phyloP scores from a whole-genome alignment of 2,888 invertebrate species.

The Molanna angustata region DNA sequence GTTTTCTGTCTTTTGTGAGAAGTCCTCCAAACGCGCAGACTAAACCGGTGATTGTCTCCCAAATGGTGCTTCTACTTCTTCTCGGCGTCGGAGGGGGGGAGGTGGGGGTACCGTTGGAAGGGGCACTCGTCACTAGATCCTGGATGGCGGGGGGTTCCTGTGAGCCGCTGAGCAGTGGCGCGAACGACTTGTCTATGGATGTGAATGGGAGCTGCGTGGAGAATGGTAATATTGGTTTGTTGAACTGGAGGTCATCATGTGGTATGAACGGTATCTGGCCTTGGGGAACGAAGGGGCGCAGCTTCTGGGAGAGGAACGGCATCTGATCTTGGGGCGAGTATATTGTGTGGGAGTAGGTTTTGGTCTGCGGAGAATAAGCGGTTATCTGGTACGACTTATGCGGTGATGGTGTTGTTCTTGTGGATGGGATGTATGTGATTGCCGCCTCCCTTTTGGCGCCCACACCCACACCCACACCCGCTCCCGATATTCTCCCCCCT shows the following conservation, averaged over 20 bases:
- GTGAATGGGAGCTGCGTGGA: conserved; percentile 5
- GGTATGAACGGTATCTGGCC: neutral
- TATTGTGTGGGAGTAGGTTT: neutral
- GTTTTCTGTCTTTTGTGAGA: conserved; percentile 41
- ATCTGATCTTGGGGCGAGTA: neutral
- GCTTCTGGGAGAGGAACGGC: neutral
- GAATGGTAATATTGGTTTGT: no score
- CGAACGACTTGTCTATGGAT: neutral
- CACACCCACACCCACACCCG: no score
- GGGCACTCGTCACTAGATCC: neutral
- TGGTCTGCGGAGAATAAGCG: neutral
- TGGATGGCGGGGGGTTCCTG: neutral
- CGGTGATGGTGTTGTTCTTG: conserved; percentile 1
- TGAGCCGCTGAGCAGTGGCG: neutral
- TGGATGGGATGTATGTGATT: conserved; percentile 12
- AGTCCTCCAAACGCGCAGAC: conserved; percentile 47
- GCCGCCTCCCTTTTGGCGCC: neutral
- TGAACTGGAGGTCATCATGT: no score
- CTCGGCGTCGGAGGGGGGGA: conserved; percentile 29
- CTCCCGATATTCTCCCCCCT: no score
- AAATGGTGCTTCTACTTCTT: conserved; percentile 39
- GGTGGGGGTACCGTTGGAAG: conserved; percentile 11
- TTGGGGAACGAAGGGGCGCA: neutral
- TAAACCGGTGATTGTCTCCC: conserved; percentile 47
- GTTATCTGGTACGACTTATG: conserved; percentile 1